A percentile compares a stretch with the other conserved stretches of the same genome.
Conservation (phyloP, 2,888 invertebrate species). For the Octodonta nipae region DNA sequence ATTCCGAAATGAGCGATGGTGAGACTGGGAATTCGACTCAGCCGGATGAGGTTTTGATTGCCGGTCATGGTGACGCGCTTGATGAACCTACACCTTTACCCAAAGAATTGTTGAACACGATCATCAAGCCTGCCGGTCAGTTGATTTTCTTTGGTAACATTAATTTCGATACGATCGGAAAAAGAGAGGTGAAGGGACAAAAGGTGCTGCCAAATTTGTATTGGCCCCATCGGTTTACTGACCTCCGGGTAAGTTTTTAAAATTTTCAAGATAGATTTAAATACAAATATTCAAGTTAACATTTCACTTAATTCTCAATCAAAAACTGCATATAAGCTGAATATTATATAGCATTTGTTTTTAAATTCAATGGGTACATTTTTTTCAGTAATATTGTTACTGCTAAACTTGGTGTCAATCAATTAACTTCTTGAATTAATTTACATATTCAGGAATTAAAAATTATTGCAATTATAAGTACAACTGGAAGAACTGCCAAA, state of each 20-base stretch:
- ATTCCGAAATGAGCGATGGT: conserved; percentile 35
- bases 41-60: conserved; percentile 42
- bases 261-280: too few species aligned
- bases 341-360: too few species aligned
- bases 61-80: conserved; percentile 38
- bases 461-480: too few species aligned
- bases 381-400: too few species aligned
- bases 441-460: too few species aligned
- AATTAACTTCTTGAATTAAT: too few species aligned
- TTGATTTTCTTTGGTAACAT: conserved; percentile 73
- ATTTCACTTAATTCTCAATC: too few species aligned
- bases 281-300: too few species aligned
- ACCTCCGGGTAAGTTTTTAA: conserved; percentile 46
- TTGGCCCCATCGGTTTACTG: conserved; percentile 67
- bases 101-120: conserved; percentile 49
- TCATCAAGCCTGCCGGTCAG: conserved; percentile 57
- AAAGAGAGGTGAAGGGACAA: conserved; percentile 58
- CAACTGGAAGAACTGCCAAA: too few species aligned
- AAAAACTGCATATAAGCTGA: too few species aligned
- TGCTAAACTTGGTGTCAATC: too few species aligned
- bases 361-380: too few species aligned
- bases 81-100: conserved; percentile 51
- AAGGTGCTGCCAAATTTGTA: conserved; percentile 60
- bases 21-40: conserved; percentile 32
- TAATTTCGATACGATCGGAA: conserved; percentile 81